Conservation (phyloP, 2,797 vertebrate genomes). For the Girardinus metallicus region DNA sequence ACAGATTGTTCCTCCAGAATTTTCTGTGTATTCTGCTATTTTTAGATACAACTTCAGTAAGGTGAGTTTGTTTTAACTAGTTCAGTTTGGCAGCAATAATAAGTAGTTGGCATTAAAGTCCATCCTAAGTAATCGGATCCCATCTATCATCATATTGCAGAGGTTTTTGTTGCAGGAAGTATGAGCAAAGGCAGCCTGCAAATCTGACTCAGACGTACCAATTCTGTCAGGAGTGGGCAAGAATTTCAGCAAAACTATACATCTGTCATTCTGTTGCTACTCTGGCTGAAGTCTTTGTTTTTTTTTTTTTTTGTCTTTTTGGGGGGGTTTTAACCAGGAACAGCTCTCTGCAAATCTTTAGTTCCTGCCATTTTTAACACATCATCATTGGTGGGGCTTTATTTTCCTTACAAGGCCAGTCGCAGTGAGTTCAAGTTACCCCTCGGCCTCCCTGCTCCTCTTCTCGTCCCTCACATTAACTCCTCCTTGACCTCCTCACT, state of each 20-base stretch:
- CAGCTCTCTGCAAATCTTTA: slow-evolving; percentile 46
- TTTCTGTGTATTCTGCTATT: no score
- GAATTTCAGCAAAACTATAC: slow-evolving; percentile 11
- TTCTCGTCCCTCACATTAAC: slow-evolving; percentile 59
- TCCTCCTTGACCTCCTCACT: slow-evolving; percentile 71
- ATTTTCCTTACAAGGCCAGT: slow-evolving; percentile 63
- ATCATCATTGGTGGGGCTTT: slow-evolving; percentile 65
- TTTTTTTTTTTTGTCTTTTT: slow-evolving; percentile 13
- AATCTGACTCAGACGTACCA: not conserved
- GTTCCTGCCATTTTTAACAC: slow-evolving; percentile 65
- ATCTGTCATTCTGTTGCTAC: slow-evolving; percentile 15
- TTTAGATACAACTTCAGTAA: not conserved
- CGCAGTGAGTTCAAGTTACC: slow-evolving; percentile 72
- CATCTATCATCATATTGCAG: not conserved
- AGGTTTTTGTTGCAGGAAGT: not conserved
- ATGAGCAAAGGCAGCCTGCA: not conserved
- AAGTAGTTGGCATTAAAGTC: not conserved
- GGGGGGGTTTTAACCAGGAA: slow-evolving; percentile 26
- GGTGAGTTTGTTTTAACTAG: not conserved
- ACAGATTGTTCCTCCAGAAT: no score
- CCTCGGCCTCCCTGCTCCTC: slow-evolving; percentile 36
- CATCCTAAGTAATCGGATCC: not conserved
- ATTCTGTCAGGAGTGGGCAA: not conserved
- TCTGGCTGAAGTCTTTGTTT: not conserved
- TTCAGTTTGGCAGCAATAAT: not conserved